Evolutionary conservation across 2,888 invertebrate genomes (phyloP).

Genomic region (Tetramorium bicarinatum): DNA sequence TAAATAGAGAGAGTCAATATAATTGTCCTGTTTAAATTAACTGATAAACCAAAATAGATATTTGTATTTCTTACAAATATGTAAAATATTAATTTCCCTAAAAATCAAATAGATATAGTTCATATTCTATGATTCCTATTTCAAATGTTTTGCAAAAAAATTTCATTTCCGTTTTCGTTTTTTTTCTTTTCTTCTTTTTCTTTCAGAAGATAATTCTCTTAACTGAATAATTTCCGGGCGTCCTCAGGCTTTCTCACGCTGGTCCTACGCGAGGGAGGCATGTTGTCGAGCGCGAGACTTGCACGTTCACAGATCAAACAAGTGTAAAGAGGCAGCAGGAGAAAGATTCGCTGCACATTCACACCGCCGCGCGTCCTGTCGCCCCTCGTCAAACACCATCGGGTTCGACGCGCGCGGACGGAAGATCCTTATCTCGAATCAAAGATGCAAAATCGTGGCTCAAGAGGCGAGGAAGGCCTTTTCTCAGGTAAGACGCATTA

Average conservation of each 20-base stretch:
- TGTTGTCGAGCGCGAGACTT: conserved; percentile 47
- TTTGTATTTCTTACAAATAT: neutral
- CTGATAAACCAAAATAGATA: neutral
- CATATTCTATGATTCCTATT: neutral
- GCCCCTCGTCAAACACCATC: conserved; percentile 62
- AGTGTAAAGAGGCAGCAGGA: conserved; percentile 56
- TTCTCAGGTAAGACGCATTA: conserved; percentile 78
- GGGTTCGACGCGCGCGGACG: conserved; percentile 50
- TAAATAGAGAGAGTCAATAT: neutral
- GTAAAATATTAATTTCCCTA: neutral
- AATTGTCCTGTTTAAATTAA: neutral
- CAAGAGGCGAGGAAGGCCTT: conserved; percentile 56
- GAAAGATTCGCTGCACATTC: conserved; percentile 57
- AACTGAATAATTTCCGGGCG: conserved; percentile 33
- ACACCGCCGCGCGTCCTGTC: conserved; percentile 63
- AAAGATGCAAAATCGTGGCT: conserved; percentile 68
- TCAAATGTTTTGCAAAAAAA: neutral
- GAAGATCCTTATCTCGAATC: conserved; percentile 69
- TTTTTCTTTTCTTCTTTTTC: neutral
- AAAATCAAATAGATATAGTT: neutral
- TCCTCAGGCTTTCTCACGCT: conserved; percentile 58
- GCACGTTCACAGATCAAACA: conserved; percentile 59
- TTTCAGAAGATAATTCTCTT: conserved; percentile 22
- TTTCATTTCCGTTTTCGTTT: neutral
- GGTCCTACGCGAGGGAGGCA: conserved; percentile 17